These are phyloP conservation scores for Neotoxoptera formosana DNA, from an alignment of 1,140 invertebrate genomes.

Conservation along the genomic window DNA sequence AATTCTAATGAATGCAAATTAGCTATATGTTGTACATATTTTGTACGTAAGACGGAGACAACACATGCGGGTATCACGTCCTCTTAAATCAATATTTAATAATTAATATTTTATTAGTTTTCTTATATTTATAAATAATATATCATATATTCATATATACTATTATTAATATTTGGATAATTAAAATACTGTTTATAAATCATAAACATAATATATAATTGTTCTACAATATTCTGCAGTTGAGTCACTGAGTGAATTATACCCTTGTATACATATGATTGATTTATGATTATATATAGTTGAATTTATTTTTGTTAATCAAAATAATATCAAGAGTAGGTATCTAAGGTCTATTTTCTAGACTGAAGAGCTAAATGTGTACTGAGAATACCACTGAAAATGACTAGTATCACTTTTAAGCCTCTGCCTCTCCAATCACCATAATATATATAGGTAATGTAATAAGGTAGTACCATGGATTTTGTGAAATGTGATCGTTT, in stretches of 20 bases:
- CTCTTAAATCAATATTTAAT: not conserved
- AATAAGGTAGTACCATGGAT: no score
- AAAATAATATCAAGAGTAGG: no score
- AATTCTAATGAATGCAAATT: not conserved
- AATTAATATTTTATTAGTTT: not conserved
- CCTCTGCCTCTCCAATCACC: no score
- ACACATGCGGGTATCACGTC: not conserved
- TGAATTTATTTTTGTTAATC: not conserved
- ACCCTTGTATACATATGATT: not conserved
- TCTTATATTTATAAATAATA: no score
- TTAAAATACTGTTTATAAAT: not conserved
- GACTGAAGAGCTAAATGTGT: no score
- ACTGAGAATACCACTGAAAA: no score
- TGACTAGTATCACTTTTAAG: no score
- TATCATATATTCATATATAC: no score
- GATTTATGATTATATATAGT: not conserved
- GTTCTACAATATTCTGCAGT: not conserved
- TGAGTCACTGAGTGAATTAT: not conserved
- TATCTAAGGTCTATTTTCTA: no score
- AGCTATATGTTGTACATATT: no score
- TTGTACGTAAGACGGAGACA: not conserved
- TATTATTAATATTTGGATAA: not conserved
- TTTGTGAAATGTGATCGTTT: no score
- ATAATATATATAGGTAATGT: no score
- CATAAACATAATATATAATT: not conserved